Evolutionary conservation across 2,113 vertebrate species (phyloP), one percentile per base, ranked within the genome.

Genomic region (Chaenocephalus aceratus): DNA sequence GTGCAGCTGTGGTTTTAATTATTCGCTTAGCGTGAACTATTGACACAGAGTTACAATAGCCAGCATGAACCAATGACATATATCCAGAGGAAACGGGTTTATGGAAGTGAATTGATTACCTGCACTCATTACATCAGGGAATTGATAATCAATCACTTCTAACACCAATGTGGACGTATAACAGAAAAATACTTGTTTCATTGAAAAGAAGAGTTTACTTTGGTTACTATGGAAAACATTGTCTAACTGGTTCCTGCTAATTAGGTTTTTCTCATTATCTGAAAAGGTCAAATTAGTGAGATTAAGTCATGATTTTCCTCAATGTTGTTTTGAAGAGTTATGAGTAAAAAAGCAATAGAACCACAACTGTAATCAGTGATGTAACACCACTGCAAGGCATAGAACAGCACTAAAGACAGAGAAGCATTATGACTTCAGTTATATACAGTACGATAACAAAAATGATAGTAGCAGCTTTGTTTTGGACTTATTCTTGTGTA

Each of bases 1-100:
- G 51, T 73, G 86, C 78, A 85, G 53, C 81, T 87, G 57, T 75
- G 63, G 64, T 71, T 80, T 63, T 79, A 83, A 90, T 80, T 81
- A 84, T 52, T 79, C 78, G 46, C 83, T 65, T 61, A 54, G 56
- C 1, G 8, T 87, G 69, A 79, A 72, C 71, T 85, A 82, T 79
- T 86, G 82, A 89, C 56, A 86, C 52, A 53, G 54, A 51, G 23
- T 45, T 71, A 46, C 57, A 75, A 86, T 57, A 65, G 64, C 56
- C 53, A 60, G 52, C 65, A 75, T 21, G 51, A 48, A 66, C 15
- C 62, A 69, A 46, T 71, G 71, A 80, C 80, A 85, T 30, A 75
- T 61, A 76, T 57, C 18, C 51, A 63, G 45, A 75, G 70, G 45
- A 84, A 85, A 77, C 52, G 66, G 72, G 64, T 86, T 75, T 74